phyloP scores from a whole-genome alignment of 1,140 invertebrate genomes.

The Drosophila insularis region DNA sequence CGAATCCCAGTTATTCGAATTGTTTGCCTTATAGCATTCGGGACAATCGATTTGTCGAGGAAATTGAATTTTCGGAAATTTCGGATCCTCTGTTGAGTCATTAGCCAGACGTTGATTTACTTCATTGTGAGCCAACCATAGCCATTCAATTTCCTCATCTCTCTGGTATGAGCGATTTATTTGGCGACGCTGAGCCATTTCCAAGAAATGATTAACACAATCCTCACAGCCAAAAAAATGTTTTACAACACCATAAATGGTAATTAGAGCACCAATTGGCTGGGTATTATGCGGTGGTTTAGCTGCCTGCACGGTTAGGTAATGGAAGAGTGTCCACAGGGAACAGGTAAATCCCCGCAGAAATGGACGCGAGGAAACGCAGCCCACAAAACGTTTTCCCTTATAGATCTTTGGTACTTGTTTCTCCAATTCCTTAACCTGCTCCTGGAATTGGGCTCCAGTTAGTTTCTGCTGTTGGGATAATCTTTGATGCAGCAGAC shows the following conservation, averaged over 20 bases:
- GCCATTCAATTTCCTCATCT: conserved; percentile 92
- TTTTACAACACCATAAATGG: conserved; percentile 93
- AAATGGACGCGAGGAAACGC: conserved; percentile 84
- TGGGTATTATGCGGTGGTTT: conserved; percentile 81
- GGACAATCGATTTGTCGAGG: conserved; percentile 88
- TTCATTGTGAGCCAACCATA: conserved; percentile 97
- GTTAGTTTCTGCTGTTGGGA: background rate
- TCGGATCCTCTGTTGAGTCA: conserved; percentile 94
- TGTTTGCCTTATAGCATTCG: conserved; percentile 83
- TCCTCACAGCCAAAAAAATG: conserved; percentile 96
- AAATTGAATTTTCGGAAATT: conserved; percentile 95
- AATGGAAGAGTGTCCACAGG: conserved; percentile 97
- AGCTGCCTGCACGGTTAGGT: conserved; percentile 91
- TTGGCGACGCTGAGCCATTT: conserved; percentile 87
- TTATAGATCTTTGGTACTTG: conserved; percentile 45
- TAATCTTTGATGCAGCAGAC: conserved; percentile 3
- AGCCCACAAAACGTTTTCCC: conserved; percentile 86
- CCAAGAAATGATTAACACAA: conserved; percentile 92
- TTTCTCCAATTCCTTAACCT: conserved; percentile 12
- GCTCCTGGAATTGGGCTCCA: conserved; percentile 15
- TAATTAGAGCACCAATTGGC: conserved; percentile 87
- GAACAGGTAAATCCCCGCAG: conserved; percentile 96
- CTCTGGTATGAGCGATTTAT: conserved; percentile 86
- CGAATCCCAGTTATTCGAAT: conserved; percentile 18
- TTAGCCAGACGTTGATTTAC: conserved; percentile 93